Base-by-base conservation (phyloP, 2,113 vertebrate species). In the Mormoops blainvillei region DNA sequence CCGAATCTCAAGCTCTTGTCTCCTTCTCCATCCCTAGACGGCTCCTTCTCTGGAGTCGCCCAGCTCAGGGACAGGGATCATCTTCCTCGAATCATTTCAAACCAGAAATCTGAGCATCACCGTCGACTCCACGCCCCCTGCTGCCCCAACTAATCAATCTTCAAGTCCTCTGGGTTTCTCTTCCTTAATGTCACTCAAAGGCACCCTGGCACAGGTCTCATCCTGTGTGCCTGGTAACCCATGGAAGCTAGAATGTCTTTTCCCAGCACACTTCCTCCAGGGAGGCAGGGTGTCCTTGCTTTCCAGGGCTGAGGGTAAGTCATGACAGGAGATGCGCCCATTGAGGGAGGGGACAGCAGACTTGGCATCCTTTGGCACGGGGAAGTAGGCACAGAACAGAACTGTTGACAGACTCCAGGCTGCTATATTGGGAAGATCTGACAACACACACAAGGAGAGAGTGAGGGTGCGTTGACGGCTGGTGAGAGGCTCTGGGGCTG, bases 371-470 rank as follows among this genome's bases (percentile, higher is more conserved):
- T 86, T 68, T 41, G 77, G 94, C 56, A 68, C 95, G 63, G 81
- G 93, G 94, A 89, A 94, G 96, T 54, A 88, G 95, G 97, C 97
- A 93, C 4, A 5, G 92, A 96, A 94, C 94, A 97, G 97, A 97
- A 96, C 96, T 98, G 97, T 98, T 98, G 97, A 97, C 97, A 97
- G 97, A 97, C 97, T 98, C 97, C 63, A 5, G 97, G 97, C 97
- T 98, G 97, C 97, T 98, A 98, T 98, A 97, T 98, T 33, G 94
- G 97, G 97, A 97, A 96, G 96, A 97, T 96, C 97, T 97, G 97
- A 97, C 97, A 98, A 98, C 97, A 98, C 96, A 98, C 96, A 98
- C 97, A 97, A 94, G 96, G 96, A 97, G 91, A 96, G 94, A 97
- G 97, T 95, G 97, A 98, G 97, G 97, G 97, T 56, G 97, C 65